Evolutionary conservation across 2,888 invertebrate species (phyloP).

Genomic region (Ophion obscuratus): DNA sequence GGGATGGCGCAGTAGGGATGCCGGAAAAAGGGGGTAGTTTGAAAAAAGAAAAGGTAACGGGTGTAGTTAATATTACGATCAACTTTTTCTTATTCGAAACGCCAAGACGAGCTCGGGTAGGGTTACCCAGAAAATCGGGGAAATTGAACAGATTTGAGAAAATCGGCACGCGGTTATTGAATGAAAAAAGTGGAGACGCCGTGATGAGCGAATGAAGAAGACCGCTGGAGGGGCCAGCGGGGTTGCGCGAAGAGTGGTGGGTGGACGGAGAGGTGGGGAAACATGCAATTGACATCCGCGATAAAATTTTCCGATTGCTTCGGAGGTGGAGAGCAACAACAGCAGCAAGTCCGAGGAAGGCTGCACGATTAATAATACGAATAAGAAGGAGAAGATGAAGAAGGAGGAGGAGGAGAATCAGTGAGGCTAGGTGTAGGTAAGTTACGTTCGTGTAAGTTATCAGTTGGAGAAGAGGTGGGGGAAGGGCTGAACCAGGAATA

Average conservation of each 20-base stretch:
- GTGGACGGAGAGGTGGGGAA: conserved; percentile 6
- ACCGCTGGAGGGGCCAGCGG: conserved; percentile 43
- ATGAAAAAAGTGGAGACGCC: conserved; percentile 3
- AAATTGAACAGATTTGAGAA: not conserved
- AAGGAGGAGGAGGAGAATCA: conserved; percentile 52
- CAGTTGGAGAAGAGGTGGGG: conserved; percentile 43
- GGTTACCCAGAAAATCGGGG: not conserved
- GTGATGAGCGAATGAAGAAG: conserved; percentile 12
- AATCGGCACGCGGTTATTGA: not conserved
- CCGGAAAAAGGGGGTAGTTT: too few species aligned
- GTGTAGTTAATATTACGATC: too few species aligned
- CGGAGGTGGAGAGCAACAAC: conserved; percentile 21
- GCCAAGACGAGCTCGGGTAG: too few species aligned
- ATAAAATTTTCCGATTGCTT: conserved; percentile 20
- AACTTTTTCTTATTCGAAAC: too few species aligned
- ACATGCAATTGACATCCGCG: conserved; percentile 5
- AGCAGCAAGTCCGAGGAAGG: conserved; percentile 21
- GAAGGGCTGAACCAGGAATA: conserved; percentile 80
- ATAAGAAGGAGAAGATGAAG: conserved; percentile 43
- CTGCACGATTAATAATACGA: conserved; percentile 46
- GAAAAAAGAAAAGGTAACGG: too few species aligned
- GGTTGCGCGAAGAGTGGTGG: not conserved
- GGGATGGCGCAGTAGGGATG: too few species aligned
- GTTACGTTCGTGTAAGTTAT: conserved; percentile 63
- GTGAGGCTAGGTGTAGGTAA: conserved; percentile 55